Evolutionary conservation across 2,797 vertebrate species (phyloP), one percentile per base, ranked within the genome.

Genomic region (Clangula hyemalis): DNA sequence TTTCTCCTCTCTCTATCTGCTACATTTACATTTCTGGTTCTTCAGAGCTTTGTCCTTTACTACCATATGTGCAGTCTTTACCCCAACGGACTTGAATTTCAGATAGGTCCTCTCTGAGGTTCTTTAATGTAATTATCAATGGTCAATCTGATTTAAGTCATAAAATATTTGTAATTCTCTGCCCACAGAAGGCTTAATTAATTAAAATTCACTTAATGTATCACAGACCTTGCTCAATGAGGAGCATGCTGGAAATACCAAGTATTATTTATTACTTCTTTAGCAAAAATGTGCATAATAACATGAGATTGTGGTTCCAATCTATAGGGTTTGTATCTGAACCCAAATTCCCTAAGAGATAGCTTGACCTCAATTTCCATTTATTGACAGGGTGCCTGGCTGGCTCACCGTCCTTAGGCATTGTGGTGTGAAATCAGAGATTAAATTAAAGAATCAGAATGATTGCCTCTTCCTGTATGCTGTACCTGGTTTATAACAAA

Each of bases 281-380:
- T 36, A 87, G 80, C 34, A 68, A 89, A 95, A 96, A 85, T 12
- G n/a, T 1, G 11, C 78, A 73, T 87, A 64, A 69, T 49, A 78
- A 71, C 58, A 68, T 51, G 80, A 61, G 90, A 89, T 81, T 82
- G 77, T 86, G 80, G 74, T 87, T 96, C 85, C 87, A 94, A 72
- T 93, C 93, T 94, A 64, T 45, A 53, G 95, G 76, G 65, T 96
- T 95, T 94, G 73, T 84, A 36, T 41, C 25, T 32, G 83, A 92
- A 94, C 87, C 95, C 72, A 32, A 79, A 91, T 86, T 95, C 84
- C 75, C 75, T 39, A 13, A 79, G 87, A 95, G 89, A 82, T 14
- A 77, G 62, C 38, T 95, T 89, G 81, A 96, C 91, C 95, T 92
- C 94, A 61, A 76, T 96, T 97, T 89, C 87, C 73, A 86, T 88